Percentiles rank a stretch among this genome's conserved stretches.
Evolutionary conservation across 2,888 invertebrate genomes (phyloP).

Genomic region (Apamea monoglypha): DNA sequence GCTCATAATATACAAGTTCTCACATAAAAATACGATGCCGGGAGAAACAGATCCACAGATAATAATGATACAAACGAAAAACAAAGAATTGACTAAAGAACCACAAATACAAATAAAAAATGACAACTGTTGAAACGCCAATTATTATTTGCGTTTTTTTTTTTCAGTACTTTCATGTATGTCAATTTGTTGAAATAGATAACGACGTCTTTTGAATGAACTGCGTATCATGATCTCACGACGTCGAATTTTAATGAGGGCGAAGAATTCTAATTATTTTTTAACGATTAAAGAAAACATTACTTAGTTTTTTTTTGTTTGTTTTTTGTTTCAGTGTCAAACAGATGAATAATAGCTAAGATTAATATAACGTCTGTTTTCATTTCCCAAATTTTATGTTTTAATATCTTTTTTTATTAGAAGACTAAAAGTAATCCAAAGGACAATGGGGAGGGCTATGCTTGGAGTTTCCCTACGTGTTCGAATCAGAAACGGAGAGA

Average conservation of each 20-base stretch:
- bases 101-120: conserved; percentile 1
- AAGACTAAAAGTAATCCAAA: too few relatives aligned
- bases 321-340: conserved; percentile 22
- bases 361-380: conserved; percentile 1
- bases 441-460: too few relatives aligned
- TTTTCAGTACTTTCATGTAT: conserved; percentile 9
- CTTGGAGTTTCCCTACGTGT: too few relatives aligned
- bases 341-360: conserved; percentile 21
- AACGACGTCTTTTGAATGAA: conserved; percentile 41
- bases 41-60: background rate
- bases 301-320: conserved; percentile 20
- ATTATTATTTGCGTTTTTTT: conserved; percentile 14
- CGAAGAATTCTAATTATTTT: conserved; percentile 67
- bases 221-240: conserved; percentile 61
- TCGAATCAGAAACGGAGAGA: too few relatives aligned
- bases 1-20: background rate
- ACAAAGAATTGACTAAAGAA: background rate
- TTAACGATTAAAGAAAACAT: conserved; percentile 40
- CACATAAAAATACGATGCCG: background rate
- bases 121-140: conserved; percentile 2
- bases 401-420: background rate
- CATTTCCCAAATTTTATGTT: background rate
- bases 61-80: background rate
- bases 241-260: conserved; percentile 69
- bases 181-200: conserved; percentile 40